Percentiles rank a stretch among this genome's conserved stretches.
These are phyloP conservation scores for Zonotrichia albicollis DNA, from an alignment of 2,797 vertebrate species.

Conservation along the genomic window DNA sequence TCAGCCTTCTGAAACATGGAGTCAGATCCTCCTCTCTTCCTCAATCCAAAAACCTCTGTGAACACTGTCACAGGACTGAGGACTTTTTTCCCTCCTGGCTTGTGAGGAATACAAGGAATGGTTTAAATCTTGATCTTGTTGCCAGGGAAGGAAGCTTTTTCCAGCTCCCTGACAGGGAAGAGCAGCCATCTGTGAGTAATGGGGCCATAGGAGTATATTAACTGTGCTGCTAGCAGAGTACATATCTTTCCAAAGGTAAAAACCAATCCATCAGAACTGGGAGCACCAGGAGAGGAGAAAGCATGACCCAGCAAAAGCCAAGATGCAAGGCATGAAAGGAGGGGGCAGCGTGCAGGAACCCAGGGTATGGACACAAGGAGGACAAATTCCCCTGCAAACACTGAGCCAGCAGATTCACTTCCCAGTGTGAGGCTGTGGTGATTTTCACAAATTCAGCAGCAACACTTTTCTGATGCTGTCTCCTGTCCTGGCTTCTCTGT, in stretches of 20 bases:
- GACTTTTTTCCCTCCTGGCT: neutral
- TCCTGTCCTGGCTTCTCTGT: neutral
- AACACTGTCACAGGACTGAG: no score
- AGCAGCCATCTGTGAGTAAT: neutral
- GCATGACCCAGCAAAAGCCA: neutral
- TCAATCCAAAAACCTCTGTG: no score
- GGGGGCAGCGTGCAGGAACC: neutral
- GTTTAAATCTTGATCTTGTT: conserved; percentile 1
- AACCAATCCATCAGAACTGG: neutral
- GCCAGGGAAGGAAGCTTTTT: neutral
- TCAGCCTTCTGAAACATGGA: no score
- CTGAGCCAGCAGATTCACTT: neutral
- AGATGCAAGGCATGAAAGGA: neutral
- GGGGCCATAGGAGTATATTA: neutral
- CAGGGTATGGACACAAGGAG: accelerated
- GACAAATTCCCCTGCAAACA: neutral
- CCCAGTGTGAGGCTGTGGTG: neutral
- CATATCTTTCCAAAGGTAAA: neutral
- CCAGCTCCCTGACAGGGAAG: neutral
- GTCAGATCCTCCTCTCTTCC: no score
- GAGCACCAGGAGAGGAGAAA: neutral
- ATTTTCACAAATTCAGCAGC: neutral
- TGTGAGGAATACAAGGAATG: neutral
- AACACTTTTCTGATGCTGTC: neutral
- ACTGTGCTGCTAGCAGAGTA: neutral